These are phyloP conservation scores for Pholis gunnellus DNA, from an alignment of 2,113 vertebrate genomes.

Conservation along the genomic window DNA sequence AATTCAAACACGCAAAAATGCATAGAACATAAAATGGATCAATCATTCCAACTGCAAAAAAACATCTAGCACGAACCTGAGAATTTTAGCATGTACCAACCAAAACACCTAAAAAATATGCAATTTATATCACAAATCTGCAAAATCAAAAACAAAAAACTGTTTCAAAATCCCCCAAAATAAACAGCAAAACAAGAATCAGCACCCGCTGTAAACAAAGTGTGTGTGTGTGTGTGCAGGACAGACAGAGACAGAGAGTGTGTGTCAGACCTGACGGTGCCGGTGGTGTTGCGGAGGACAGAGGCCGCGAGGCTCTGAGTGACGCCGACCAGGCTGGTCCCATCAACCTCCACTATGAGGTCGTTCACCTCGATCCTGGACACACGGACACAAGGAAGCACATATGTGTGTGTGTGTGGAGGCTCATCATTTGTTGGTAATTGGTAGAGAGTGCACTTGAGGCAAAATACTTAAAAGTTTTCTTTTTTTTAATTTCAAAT, in stretches of 20 bases:
- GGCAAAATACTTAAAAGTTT: background rate
- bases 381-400: conserved; percentile 11
- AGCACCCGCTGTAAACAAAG: background rate
- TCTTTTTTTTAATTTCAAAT: background rate
- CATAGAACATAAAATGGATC: no score
- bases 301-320: conserved; percentile 96
- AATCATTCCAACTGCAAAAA: background rate
- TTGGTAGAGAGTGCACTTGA: background rate
- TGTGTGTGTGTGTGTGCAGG: background rate
- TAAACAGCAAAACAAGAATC: background rate
- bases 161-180: background rate
- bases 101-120: conserved; percentile 16
- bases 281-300: conserved; percentile 94
- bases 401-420: background rate
- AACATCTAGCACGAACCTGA: conserved; percentile 28
- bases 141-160: background rate
- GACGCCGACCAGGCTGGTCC: conserved; percentile 95
- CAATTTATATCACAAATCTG: background rate
- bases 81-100: conserved; percentile 11
- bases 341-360: conserved; percentile 96
- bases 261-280: conserved; percentile 88
- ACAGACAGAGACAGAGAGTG: background rate
- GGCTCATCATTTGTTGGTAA: background rate
- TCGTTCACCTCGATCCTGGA: conserved; percentile 96
- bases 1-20: background rate